Base-by-base conservation (phyloP, 2,888 invertebrate genomes). In the Eupithecia subumbrata region DNA sequence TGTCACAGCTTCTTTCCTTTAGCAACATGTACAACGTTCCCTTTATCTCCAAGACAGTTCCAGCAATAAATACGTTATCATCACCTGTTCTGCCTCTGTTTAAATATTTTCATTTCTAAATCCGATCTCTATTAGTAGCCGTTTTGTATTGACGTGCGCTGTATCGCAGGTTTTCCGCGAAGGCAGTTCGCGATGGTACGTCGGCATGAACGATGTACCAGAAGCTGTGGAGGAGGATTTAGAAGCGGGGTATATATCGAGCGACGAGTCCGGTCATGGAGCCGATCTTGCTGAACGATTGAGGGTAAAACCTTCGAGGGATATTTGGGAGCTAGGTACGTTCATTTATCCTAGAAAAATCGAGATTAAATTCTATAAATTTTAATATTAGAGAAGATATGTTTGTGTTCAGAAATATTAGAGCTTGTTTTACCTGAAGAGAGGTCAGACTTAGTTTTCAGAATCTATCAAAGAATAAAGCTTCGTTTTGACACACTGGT, bases 261-360 rank as follows among this genome's bases (percentile, higher is more conserved):
- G 95, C 80, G 96, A 96, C 83, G 95, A 95, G 83, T 94, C 94
- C 0, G 93, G 89, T 0, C 92, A 93, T 60, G 94, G 92, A 0
- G 90, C 88, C 7, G 95, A 95, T 77, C 92, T 95, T 80, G 91
- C 89, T 1, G 94, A 93, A 77, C 84, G 93, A 69, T 80, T 94
- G 37, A 85, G 93, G 76, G 89, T 92, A 72, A 94, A 94, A 77
- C 94, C 93, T 48, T 92, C 95, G 22, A 90, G 88, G 75, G 95
- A 95, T 80, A 94, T 95, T 79, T 95, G 95, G 95, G 92, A 92
- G 80, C 83, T 92, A 77, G 95, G 95, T 95, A 84, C 83, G 78
- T 68, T 18, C 2, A 14, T 63, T 30, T 9, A n/a, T 3, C 9
- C 7, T 16, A 48, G n/a, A 8, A 52, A n/a, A 52, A 52, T n/a